Conservation (phyloP, 2,113 vertebrate species). For the Zapus hudsonius region DNA sequence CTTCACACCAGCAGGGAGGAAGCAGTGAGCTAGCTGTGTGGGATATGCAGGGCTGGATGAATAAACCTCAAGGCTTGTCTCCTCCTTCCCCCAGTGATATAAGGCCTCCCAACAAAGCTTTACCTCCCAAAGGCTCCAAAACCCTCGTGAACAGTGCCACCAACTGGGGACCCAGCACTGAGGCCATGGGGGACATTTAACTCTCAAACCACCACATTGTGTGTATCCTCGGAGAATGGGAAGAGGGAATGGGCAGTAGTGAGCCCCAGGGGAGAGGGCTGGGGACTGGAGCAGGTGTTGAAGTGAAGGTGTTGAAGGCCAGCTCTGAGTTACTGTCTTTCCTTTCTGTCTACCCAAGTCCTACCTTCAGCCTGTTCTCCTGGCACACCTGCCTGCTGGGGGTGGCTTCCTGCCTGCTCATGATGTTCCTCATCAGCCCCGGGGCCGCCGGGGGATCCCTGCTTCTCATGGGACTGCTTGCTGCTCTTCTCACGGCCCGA, state of each 20-base stretch:
- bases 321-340: not conserved
- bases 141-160: no score
- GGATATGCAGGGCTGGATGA: no score
- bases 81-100: no score
- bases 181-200: no score
- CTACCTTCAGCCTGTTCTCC: slow-evolving; percentile 93
- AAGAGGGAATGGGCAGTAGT: not conserved
- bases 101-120: no score
- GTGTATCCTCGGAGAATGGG: not conserved
- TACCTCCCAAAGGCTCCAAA: no score
- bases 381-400: slow-evolving; percentile 94
- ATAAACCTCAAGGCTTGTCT: no score
- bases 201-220: no score
- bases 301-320: not conserved
- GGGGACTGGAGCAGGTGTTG: not conserved
- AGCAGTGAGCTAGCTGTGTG: no score
- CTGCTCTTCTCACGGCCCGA: slow-evolving; percentile 91
- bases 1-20: no score
- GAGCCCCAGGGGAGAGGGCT: not conserved
- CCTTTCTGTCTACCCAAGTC: slow-evolving; percentile 81
- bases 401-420: slow-evolving; percentile 91
- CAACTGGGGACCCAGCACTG: no score
- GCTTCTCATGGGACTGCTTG: slow-evolving; percentile 89
- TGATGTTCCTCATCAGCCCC: slow-evolving; percentile 95
- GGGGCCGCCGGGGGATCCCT: slow-evolving; percentile 91